Base-by-base conservation (phyloP, 2,888 invertebrate species). In the Auanema sp. region DNA sequence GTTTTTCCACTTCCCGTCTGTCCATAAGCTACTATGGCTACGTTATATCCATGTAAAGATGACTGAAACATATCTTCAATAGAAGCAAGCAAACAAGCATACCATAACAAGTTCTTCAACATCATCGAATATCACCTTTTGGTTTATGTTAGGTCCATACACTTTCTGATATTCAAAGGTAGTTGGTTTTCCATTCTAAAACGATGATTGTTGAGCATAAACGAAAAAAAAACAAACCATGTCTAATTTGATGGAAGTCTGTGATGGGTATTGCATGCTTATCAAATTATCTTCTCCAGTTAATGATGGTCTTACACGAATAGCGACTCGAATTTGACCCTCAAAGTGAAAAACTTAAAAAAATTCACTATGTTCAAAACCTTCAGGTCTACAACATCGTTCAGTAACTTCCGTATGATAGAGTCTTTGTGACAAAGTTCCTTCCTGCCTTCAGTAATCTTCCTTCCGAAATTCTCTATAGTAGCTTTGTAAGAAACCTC, bases 1-100 rank as follows among this genome's bases (percentile, higher is more conserved):
- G 77, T 77, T 60, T 77, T 77, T 1, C 77, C 77, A 49, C 72
- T 72, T 12, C 77, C 77, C 2, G 77, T 77, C 56, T 77, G 77
- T 18, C 77, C 77, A 47, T 69, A 77, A 0, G 77, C 76, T 18
- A 77, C 69, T 18, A 77, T 60, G 0, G 70, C 59, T 10, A 76
- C 75, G 41, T 77, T 77, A 68, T 68, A 77, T 6, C 77, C 77
- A 43, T 77, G 69, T 8, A 77, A 68, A n/a, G 61, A 65, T 11
- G 66, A 69, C 73, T 72, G 62, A 8, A 33, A 33, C n/a, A 33
- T 5, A 33, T 33, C 4, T 3, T 33, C 33, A 33, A 33, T 33
- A 33, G n/a, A n/a, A n/a, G n/a, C n/a, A n/a, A n/a, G n/a, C n/a
- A n/a, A n/a, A n/a, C n/a, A n/a, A n/a, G n/a, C n/a, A n/a, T 33